Conservation (phyloP, 2,797 vertebrate genomes). For the Leptatherina wallacei region DNA sequence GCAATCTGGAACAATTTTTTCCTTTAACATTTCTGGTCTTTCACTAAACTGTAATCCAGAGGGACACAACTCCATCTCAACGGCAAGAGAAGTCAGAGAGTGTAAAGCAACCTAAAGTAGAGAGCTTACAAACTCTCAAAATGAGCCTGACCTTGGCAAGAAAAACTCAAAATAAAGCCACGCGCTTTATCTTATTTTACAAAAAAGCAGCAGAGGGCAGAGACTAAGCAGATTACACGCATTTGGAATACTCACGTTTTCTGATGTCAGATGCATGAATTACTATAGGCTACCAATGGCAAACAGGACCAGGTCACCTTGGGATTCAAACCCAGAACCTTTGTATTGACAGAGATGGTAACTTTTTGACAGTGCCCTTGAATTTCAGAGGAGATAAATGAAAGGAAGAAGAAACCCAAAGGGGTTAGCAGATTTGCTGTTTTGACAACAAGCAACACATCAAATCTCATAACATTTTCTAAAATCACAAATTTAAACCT, state of each 20-base stretch:
- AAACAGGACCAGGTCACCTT: neutral
- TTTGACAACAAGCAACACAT: neutral
- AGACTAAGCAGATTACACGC: neutral
- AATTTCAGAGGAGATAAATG: neutral
- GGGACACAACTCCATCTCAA: neutral
- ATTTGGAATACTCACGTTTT: neutral
- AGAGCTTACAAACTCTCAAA: neutral
- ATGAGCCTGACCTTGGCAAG: neutral
- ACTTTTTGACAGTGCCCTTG: neutral
- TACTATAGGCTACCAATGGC: neutral
- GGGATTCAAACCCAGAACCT: neutral
- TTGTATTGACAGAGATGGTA: neutral
- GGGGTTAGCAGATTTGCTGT: neutral
- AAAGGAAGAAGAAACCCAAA: neutral
- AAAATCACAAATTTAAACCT: neutral
- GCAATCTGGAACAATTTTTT: constrained; percentile 23
- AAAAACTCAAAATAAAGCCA: neutral
- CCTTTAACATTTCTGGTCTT: constrained; percentile 45
- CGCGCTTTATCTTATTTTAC: neutral
- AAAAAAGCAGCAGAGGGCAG: neutral
- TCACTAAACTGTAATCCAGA: constrained; percentile 37
- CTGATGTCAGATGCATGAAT: neutral
- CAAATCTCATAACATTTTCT: neutral
- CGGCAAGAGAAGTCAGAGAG: neutral
- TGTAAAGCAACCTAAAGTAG: neutral